Evolutionary conservation across 2,113 vertebrate species (phyloP).

Genomic region (Madoqua kirkii): DNA sequence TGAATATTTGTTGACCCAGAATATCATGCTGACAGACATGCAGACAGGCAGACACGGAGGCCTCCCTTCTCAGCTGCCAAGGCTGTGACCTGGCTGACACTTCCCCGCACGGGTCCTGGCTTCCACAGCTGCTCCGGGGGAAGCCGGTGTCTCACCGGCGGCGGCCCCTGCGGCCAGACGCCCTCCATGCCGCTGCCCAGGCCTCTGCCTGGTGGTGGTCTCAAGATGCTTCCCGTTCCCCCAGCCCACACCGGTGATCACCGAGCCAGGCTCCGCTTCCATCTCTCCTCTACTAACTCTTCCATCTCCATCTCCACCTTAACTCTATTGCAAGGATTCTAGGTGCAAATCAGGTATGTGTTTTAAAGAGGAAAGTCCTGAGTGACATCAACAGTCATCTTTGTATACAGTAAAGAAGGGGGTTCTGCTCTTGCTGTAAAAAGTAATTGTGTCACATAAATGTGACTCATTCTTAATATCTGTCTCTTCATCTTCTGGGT

Average conservation of each 20-base stretch:
- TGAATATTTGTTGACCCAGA: conserved; percentile 85
- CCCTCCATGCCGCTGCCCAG: background rate
- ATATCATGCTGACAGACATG: conserved; percentile 81
- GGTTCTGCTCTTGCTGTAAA: background rate
- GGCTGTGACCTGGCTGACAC: conserved; percentile 68
- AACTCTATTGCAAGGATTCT: background rate
- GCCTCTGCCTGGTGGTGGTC: background rate
- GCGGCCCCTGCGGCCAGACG: background rate
- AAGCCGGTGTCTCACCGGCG: background rate
- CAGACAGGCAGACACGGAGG: conserved; percentile 73
- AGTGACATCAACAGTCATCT: background rate
- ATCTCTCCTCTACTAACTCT: background rate
- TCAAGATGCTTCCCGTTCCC: background rate
- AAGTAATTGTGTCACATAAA: background rate
- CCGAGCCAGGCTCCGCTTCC: background rate
- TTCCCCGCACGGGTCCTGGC: conserved; percentile 60
- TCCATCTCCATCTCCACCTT: no score
- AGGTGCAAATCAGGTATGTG: background rate
- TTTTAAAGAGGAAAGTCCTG: background rate
- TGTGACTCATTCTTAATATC: background rate
- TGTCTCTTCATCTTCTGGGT: background rate
- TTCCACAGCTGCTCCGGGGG: conserved; percentile 70
- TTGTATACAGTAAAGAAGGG: background rate
- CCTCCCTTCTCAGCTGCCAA: conserved; percentile 29
- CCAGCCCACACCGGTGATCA: fast-evolving